These are phyloP conservation scores for Corvus hawaiiensis DNA, from an alignment of 2,113 vertebrate genomes.

Conservation along the genomic window DNA sequence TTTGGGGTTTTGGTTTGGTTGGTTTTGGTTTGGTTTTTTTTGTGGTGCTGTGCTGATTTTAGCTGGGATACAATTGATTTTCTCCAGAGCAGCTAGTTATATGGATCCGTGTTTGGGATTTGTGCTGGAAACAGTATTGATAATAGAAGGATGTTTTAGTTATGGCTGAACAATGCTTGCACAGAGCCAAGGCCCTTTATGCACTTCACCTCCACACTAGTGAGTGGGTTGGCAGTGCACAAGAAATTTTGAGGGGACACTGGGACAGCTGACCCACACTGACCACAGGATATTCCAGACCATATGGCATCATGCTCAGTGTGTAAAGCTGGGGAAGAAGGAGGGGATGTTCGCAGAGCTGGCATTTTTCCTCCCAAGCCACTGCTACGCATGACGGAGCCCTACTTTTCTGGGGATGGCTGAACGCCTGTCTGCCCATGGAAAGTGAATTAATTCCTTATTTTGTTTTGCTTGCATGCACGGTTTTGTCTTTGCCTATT, in stretches of 20 bases:
- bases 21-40: not conserved
- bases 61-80: not conserved
- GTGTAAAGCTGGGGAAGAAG: not conserved
- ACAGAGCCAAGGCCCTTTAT: not conserved
- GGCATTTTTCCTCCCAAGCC: not conserved
- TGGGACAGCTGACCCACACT: not conserved
- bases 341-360: not conserved
- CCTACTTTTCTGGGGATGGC: not conserved
- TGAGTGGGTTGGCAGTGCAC: not conserved
- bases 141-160: not conserved
- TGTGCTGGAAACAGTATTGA: not conserved
- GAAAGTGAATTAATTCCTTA: not conserved
- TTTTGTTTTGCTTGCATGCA: not conserved
- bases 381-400: not conserved
- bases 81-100: not conserved
- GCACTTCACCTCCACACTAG: too few species aligned
- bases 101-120: not conserved
- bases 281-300: not conserved
- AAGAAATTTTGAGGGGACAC: not conserved
- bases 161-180: rapidly evolving
- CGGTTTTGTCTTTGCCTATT: not conserved
- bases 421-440: not conserved
- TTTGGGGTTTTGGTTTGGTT: not conserved
- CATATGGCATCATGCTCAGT: not conserved
- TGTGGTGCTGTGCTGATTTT: not conserved